Conservation (phyloP, 2,113 vertebrate genomes). For the Dicrurus megarhynchus region DNA sequence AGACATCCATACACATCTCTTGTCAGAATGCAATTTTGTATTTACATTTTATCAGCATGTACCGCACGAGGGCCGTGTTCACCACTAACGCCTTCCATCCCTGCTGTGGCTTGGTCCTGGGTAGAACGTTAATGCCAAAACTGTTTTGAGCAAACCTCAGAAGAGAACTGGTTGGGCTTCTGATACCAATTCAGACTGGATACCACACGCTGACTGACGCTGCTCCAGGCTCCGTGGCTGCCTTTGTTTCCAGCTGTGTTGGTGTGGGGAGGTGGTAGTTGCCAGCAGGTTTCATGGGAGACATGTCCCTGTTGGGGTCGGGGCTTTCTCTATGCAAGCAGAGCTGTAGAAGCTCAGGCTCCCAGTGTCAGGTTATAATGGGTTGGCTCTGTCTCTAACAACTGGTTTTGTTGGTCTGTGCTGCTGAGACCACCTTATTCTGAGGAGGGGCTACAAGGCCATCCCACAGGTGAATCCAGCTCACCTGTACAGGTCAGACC, state of each 20-base stretch:
- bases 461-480: neutral
- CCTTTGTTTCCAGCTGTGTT: neutral
- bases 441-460: neutral
- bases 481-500: neutral
- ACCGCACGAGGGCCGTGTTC: neutral
- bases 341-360: neutral
- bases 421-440: neutral
- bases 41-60: neutral
- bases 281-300: neutral
- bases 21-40: neutral
- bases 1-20: neutral
- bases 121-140: neutral
- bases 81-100: neutral
- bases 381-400: neutral
- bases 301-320: accelerated
- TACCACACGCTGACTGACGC: neutral
- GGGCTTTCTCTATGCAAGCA: neutral
- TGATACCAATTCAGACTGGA: neutral
- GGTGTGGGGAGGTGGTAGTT: neutral
- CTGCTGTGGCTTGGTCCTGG: neutral
- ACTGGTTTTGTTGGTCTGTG: neutral
- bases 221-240: neutral
- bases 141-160: neutral
- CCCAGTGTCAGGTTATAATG: neutral
- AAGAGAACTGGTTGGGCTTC: neutral